Base-by-base conservation (phyloP, 2,888 invertebrate species). In the Parelbella ahira region DNA sequence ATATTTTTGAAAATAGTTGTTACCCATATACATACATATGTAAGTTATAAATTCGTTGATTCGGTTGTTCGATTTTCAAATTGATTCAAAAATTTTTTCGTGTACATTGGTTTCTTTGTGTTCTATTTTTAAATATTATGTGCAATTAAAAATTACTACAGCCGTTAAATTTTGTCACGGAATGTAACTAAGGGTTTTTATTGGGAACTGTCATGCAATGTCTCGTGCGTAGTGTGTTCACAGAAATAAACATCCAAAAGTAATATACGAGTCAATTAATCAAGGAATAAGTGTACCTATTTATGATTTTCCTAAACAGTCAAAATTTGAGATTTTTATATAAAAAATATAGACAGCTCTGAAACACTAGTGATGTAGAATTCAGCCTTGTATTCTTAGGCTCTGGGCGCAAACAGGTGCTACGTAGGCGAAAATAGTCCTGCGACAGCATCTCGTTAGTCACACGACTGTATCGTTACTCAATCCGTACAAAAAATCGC, bases 151-250 rank as follows among this genome's bases (percentile, higher is more conserved):
- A 9, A 30, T 30, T 18, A 30, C n/a, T 19, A 30, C 19, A 15
- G 8, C 10, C 9, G 10, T 19, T 30, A 30, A 10, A 30, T 30
- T 30, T 9, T n/a, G 30, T 19, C 30, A 30, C 30, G 30, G 9
- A 10, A 30, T 9, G 6, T 10, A 30, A 30, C 19, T n/a, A 4
- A 30, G 4, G n/a, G n/a, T 5, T 6, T 9, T 19, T 3, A 30
- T 18, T 19, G 19, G 7, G 3, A 11, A 20, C 10, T 30, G 10
- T 20, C 30, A 30, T 30, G 30, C 30, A 19, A 29, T 29, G 5
- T 30, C 19, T 19, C 30, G 30, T 30, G 30, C 19, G 4, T 7
- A 3, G 8, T 8, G 6, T 1, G 8, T 10, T 3, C n/a, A 4
- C 10, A 18, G 0, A 3, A 18, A 29, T 1, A 25, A 6, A 30